phyloP scores from a whole-genome alignment of 1,140 invertebrate genomes.

The Drosophila watanabei region DNA sequence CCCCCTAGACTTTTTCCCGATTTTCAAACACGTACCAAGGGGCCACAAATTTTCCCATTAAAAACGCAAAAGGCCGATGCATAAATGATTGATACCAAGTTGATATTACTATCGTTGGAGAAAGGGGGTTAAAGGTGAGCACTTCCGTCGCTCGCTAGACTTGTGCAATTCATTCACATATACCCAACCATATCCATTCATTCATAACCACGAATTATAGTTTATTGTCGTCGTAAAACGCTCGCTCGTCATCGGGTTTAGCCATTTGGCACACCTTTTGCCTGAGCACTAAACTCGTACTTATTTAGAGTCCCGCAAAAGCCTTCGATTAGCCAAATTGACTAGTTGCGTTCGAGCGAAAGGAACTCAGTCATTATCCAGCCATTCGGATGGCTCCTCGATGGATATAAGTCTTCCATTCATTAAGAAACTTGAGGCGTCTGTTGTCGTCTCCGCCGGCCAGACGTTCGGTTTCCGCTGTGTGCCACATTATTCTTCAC shows the following conservation, averaged over 20 bases:
- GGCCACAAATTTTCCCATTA: constrained; percentile 76
- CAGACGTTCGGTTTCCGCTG: constrained; percentile 53
- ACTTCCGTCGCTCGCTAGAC: constrained; percentile 44
- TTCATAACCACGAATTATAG: constrained; percentile 65
- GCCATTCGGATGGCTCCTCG: constrained; percentile 13
- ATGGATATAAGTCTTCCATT: constrained; percentile 34
- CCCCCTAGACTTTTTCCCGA: constrained; percentile 26
- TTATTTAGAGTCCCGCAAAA: constrained; percentile 55
- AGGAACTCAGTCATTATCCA: constrained; percentile 18
- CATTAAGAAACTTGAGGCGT: constrained; percentile 55
- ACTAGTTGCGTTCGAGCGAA: constrained; percentile 30
- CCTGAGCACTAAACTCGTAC: constrained; percentile 19
- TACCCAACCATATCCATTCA: constrained; percentile 43
- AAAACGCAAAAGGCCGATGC: constrained; percentile 75
- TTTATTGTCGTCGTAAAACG: constrained; percentile 74
- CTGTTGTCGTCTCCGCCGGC: constrained; percentile 11
- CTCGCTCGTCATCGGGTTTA: constrained; percentile 27
- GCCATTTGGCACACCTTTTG: constrained; percentile 62
- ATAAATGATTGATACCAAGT: constrained; percentile 71
- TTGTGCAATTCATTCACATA: constrained; percentile 64
- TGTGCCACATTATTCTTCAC: constrained; percentile 47
- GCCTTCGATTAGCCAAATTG: constrained; percentile 76
- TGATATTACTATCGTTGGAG: neutral
- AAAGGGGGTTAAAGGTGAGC: constrained; percentile 32
- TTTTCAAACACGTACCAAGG: constrained; percentile 69